Base-by-base conservation (phyloP, 2,888 invertebrate species). In the Linyphia triangularis region DNA sequence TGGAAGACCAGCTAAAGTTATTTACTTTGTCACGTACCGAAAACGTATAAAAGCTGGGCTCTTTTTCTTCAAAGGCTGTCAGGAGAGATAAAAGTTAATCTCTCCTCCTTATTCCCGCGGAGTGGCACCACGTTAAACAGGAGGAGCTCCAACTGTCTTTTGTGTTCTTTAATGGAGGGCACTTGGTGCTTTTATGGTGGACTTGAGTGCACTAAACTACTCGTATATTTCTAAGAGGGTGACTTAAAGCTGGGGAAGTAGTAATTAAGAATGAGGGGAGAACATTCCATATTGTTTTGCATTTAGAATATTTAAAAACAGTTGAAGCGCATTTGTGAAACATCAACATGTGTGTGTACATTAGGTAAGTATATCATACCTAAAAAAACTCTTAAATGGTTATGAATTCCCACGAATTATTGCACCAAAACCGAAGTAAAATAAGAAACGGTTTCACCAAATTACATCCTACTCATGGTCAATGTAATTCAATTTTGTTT, bases 51-150 rank as follows among this genome's bases (percentile, higher is more conserved):
- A 85, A 59, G 84, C 16, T 37, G 37, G 59, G 30, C 67, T 85
- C 73, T 85, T 85, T 85, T 85, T 67, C 69, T 22, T n/a, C 37
- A 59, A 85, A 51, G 75, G 75, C 84, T 85, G 84, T 85, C 84
- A 85, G 59, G 59, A 69, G 77, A 85, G 84, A 85, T 85, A 85
- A 85, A 85, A 85, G 84, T 85, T 85, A 85, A 85, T 85, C 84
- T 75, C 75, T 30, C 69, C 33, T 26, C 30, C 61, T 24, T 65
- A 37, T 75, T 85, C 77, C 84, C 40, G 69, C 65, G 69, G 77
- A 85, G 84, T 57, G 84, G 67, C 26, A 65, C 67, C 51, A 67
- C 75, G 69, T 85, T 85, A 77, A 85, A 75, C 59, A 77, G 77
- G 51, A 28, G 82, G 82, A 82, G 37, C 57, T 72, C 61, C 51